Conservation (phyloP, 1,140 invertebrate genomes). For the Panagrolaimus sp. region DNA sequence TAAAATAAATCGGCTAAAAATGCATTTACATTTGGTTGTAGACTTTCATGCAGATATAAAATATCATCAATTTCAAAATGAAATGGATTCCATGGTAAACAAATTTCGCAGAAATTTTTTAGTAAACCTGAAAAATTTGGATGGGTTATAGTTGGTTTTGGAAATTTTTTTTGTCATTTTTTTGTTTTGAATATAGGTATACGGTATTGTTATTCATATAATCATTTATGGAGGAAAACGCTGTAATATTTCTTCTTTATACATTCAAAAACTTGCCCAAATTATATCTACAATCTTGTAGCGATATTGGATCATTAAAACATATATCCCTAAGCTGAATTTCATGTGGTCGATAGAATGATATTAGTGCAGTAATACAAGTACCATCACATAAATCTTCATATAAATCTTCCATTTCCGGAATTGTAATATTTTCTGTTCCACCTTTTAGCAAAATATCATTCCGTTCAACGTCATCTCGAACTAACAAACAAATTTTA, state of each 20-base stretch:
- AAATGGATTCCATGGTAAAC: conserved; percentile 80
- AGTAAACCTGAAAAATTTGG: conserved; percentile 13
- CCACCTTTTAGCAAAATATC: conserved; percentile 27
- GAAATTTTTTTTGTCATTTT: no score
- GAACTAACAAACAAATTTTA: conserved; percentile 53
- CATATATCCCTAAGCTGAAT: conserved; percentile 60
- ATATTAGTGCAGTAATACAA: conserved; percentile 76
- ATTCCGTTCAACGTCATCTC: conserved; percentile 53
- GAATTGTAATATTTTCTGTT: conserved; percentile 47
- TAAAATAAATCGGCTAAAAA: conserved; percentile 93
- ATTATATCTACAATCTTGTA: conserved; percentile 87
- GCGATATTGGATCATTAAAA: conserved; percentile 61
- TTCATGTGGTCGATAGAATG: conserved; percentile 85
- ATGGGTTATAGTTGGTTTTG: no score
- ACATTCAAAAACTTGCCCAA: conserved; percentile 63
- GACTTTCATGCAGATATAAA: conserved; percentile 80
- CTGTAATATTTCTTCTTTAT: no score
- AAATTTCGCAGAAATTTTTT: conserved; percentile 70
- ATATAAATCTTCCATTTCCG: conserved; percentile 64
- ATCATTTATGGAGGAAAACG: no score
- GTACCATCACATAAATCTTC: conserved; percentile 84
- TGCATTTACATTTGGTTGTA: conserved; percentile 84
- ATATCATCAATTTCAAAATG: conserved; percentile 92
- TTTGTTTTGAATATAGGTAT: no score
- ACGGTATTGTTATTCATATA: no score